These are phyloP conservation scores for Xestoiulus laeticollis DNA, from an alignment of 2,888 invertebrate genomes.

Conservation along the genomic window DNA sequence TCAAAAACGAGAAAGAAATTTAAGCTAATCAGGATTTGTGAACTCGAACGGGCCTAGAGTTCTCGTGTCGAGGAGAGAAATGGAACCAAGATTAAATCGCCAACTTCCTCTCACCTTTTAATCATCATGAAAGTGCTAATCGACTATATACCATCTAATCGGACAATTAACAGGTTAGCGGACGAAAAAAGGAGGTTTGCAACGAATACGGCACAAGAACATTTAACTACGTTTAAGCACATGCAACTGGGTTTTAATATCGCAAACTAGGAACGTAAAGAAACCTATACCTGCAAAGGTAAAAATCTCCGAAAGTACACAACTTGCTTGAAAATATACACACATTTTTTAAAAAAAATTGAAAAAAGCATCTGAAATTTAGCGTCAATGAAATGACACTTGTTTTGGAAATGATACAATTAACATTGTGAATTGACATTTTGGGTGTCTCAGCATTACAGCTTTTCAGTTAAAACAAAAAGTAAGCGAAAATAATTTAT, in stretches of 20 bases:
- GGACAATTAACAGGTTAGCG: neutral
- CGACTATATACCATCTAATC: neutral
- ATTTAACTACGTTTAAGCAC: no score
- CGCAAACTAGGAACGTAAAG: neutral
- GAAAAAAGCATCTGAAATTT: no score
- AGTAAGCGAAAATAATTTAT: no score
- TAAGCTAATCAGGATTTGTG: neutral
- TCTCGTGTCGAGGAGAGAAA: neutral
- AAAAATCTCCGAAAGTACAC: no score
- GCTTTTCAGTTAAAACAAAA: no score
- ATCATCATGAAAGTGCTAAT: neutral
- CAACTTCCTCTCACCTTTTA: neutral
- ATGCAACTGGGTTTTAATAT: neutral
- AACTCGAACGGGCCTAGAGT: neutral
- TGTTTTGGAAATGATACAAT: no score
- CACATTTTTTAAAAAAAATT: no score
- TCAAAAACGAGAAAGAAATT: conserved; percentile 16
- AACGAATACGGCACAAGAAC: neutral
- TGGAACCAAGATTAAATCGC: neutral
- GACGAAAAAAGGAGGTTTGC: neutral
- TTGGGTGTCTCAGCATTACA: no score
- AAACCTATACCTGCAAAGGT: no score
- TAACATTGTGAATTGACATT: no score
- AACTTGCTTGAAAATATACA: no score
- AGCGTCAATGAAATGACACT: no score